phyloP scores from a whole-genome alignment of 2,113 vertebrate genomes.

The Monopterus albus region DNA sequence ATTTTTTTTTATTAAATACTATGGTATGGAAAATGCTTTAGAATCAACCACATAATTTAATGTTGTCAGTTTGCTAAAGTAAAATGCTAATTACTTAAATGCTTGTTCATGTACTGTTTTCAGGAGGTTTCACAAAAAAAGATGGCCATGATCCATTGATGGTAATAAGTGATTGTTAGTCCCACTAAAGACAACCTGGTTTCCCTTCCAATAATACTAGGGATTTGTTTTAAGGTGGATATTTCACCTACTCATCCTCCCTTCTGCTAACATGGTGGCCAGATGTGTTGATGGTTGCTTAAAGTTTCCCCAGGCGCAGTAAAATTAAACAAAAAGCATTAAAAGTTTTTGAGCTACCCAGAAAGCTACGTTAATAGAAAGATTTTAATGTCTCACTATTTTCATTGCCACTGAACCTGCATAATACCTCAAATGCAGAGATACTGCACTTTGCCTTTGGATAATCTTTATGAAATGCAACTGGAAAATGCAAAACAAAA shows the following conservation, averaged over 20 bases:
- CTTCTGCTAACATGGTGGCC: background rate
- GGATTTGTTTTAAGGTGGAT: background rate
- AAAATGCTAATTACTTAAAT: conserved; percentile 8
- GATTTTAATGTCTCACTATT: no score
- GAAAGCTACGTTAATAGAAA: no score
- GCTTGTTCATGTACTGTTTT: conserved; percentile 2
- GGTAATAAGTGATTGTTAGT: conserved; percentile 15
- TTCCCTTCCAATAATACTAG: background rate
- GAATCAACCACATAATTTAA: conserved; percentile 29
- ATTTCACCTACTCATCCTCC: background rate
- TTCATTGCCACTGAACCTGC: background rate
- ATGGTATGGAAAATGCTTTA: background rate
- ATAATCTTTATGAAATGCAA: background rate
- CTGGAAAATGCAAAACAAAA: background rate
- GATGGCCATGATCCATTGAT: conserved; percentile 2
- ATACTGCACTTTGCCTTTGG: no score
- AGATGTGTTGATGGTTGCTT: no score
- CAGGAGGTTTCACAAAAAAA: conserved; percentile 3
- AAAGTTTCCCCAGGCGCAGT: no score
- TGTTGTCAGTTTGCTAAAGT: conserved; percentile 26
- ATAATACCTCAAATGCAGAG: background rate
- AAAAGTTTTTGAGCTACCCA: no score
- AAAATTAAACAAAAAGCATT: no score
- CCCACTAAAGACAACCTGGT: background rate
- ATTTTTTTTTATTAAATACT: conserved; percentile 23